Evolutionary conservation across 1,140 invertebrate genomes (phyloP).

Genomic region (Dryas iulia): DNA sequence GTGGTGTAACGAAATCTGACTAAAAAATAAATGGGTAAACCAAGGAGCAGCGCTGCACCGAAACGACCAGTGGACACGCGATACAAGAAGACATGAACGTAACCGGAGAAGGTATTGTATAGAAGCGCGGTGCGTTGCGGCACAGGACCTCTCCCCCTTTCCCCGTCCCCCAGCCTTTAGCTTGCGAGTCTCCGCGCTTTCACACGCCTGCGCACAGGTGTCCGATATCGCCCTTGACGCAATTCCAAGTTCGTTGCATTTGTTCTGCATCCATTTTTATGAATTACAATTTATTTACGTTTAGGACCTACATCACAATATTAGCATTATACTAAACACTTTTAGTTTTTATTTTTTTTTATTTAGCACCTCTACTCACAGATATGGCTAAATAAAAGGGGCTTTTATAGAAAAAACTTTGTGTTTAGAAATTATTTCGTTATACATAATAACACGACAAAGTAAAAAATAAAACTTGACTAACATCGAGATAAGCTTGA

Average conservation of each 20-base stretch:
- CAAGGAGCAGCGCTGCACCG: conserved; percentile 58
- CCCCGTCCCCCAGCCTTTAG: conserved; percentile 27
- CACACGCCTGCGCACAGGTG: conserved; percentile 75
- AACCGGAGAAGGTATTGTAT: conserved; percentile 76
- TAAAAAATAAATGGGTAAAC: conserved; percentile 63
- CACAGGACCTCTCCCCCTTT: conserved; percentile 33
- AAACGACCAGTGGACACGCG: conserved; percentile 67
- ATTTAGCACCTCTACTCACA: background rate
- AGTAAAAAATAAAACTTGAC: conserved; percentile 73
- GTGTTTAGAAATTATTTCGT: conserved; percentile 44
- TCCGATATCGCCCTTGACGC: conserved; percentile 75
- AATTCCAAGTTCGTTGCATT: conserved; percentile 63
- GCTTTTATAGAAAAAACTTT: conserved; percentile 1
- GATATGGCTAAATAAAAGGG: background rate
- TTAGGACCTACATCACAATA: background rate
- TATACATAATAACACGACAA: conserved; percentile 65
- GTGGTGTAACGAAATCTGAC: conserved; percentile 55
- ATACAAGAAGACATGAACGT: conserved; percentile 72
- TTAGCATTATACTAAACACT: background rate
- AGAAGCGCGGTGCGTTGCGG: conserved; percentile 69
- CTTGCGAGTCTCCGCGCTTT: conserved; percentile 52
- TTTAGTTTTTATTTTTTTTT: background rate
- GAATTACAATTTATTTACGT: background rate
- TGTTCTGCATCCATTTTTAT: conserved; percentile 18
- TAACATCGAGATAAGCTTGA: conserved; percentile 77